Evolutionary conservation across 2,888 invertebrate species (phyloP), one percentile per base, ranked within the genome.

Genomic region (Seira ritae): DNA sequence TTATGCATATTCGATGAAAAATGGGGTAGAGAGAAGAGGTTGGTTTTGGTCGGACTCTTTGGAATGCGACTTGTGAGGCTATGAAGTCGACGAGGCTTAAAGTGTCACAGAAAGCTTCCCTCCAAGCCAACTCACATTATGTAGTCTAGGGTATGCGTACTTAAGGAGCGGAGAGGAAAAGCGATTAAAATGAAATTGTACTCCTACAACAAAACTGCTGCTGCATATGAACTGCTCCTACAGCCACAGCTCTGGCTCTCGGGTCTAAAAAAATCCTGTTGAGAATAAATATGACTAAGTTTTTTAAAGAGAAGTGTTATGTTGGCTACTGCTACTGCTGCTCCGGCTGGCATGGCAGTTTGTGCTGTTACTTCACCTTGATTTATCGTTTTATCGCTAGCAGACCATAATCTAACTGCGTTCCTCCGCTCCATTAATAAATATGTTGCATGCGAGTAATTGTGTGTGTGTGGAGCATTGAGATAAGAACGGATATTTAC

Each of bases 1-100:
- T 75, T 75, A 75, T 75, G 75, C 75, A 75, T 77, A 77, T 69
- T 77, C 69, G 70, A 77, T 77, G 77, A 77, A 77, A 77, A 77
- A 77, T 77, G 70, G 77, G 62, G 20, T 42, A 12, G 42, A 42
- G 42, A 12, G 12, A 42, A 42, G 4, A 42, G 42, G 42, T 42
- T 42, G 4, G 42, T 42, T 42, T 42, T 42, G 42, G 6, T 42
- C 42, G 4, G 6, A n/a, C n/a, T n/a, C n/a, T n/a, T n/a, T n/a
- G n/a, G n/a, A n/a, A n/a, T n/a, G n/a, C n/a, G n/a, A n/a, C n/a
- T n/a, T n/a, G n/a, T n/a, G n/a, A n/a, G n/a, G n/a, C n/a, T n/a
- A n/a, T n/a, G n/a, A 42, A 12, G 6, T 42, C 4, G 12, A 42
- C 42, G n/a, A n/a, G 42, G 42, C 42, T 42, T 42, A 42, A 42